Conservation (phyloP, 2,797 vertebrate genomes). For the Pipistrellus pipistrellus region DNA sequence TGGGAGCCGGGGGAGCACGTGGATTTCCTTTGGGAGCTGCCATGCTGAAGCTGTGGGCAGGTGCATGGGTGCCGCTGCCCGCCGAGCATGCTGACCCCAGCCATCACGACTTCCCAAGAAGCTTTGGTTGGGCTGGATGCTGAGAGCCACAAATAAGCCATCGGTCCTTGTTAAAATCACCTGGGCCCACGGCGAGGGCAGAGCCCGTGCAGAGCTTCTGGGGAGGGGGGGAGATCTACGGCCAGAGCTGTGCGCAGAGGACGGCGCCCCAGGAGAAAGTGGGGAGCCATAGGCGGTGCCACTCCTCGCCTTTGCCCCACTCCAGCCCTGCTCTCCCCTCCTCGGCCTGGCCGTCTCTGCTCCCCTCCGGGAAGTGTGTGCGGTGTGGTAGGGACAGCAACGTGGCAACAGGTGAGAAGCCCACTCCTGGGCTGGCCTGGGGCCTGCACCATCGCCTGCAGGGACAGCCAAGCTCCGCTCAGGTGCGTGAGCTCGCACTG, state of each 20-base stretch:
- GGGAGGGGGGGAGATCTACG: too few species aligned
- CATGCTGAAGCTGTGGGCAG: not conserved
- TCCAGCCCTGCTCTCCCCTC: not conserved
- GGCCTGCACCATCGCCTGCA: not conserved
- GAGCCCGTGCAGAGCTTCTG: not conserved
- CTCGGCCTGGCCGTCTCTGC: not conserved
- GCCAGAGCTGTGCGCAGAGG: not conserved
- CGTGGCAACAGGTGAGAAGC: not conserved
- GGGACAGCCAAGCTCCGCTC: not conserved
- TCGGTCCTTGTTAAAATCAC: not conserved
- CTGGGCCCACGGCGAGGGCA: not conserved
- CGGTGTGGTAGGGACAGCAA: not conserved
- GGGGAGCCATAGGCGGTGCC: fast-evolving
- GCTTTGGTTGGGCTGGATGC: not conserved
- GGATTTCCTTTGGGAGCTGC: not conserved
- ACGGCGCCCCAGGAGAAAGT: not conserved
- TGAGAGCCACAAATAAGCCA: not conserved
- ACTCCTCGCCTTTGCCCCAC: fast-evolving
- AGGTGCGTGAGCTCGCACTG: not conserved
- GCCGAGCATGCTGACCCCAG: not conserved
- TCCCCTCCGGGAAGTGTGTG: not conserved
- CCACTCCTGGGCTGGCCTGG: not conserved
- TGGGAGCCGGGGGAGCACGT: too few species aligned
- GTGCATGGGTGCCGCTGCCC: not conserved
- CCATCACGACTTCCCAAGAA: too few species aligned